Evolutionary conservation across 1,140 invertebrate species (phyloP), one percentile per base, ranked within the genome.

Genomic region (Goniozus legneri): DNA sequence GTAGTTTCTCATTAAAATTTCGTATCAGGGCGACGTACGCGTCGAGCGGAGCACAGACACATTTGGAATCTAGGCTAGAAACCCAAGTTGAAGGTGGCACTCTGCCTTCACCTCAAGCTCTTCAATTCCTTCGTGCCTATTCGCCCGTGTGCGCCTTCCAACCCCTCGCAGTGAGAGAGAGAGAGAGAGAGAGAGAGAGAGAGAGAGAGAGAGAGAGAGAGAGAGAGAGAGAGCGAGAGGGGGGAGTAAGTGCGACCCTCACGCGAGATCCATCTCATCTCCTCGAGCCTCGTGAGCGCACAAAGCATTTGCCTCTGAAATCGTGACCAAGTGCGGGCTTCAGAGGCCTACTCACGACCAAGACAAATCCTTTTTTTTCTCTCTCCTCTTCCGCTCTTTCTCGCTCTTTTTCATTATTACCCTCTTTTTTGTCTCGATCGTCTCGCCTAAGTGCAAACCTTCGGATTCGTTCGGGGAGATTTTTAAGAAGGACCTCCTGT

Each of bases 281-380:
- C n/a, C n/a, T 58, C 52, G 27, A 59, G 54, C 49, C 48, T 48
- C 47, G 46, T 62, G 63, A 58, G 56, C 57, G 56, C 57, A 63
- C 52, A 63, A 54, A 60, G 56, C 56, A 58, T 63, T 59, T 36
- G 55, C 45, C n/a, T 45, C 53, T 50, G 47, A 57, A 66, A 64
- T 69, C 67, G 69, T 73, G 69, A 69, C 65, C 64, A 70, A 72
- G 69, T 69, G 61, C 52, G 45, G 58, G 39, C 38, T 56, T 43
- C 50, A 31, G 36, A 37, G 40, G 27, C 41, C 36, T 56, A 43
- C 44, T 60, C 48, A 45, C 36, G 10, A 27, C 24, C 24, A 10
- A 27, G 10, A 27, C 24, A 6, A 4, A 43, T 40, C 36, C 16
- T 20, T 13, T 21, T 31, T n/a, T 35, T 35, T 19, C 7, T 22